A percentile compares a stretch with the other conserved stretches of the same genome.
phyloP scores from a whole-genome alignment of 2,888 invertebrate genomes.

The Euspilapteryx auroguttella region DNA sequence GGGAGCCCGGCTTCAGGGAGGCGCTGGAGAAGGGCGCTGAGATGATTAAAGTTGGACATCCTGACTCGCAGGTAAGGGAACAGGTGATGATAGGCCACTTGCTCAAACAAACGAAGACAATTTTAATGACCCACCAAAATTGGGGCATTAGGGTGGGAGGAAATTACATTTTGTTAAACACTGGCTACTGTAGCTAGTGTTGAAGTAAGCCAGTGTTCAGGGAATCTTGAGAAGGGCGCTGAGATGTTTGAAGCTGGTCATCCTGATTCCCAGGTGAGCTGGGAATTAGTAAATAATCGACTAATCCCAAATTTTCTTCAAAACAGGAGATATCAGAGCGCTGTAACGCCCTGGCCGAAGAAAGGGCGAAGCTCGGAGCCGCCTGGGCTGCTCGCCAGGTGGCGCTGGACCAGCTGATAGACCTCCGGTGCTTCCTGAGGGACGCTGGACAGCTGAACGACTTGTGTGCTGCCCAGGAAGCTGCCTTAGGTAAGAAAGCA shows the following conservation, averaged over 20 bases:
- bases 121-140: too few species aligned
- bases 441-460: constrained; percentile 93
- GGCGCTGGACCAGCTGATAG: constrained; percentile 86
- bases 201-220: neutral
- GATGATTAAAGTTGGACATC: neutral
- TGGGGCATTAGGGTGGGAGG: too few species aligned
- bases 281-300: too few species aligned
- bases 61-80: neutral
- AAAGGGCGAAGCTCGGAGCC: constrained; percentile 75
- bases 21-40: neutral
- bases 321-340: constrained; percentile 80
- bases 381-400: constrained; percentile 91
- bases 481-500: constrained; percentile 56
- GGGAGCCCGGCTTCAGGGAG: neutral
- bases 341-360: constrained; percentile 75
- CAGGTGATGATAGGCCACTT: neutral
- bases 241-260: neutral
- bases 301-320: neutral
- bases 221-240: neutral
- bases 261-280: neutral
- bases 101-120: neutral
- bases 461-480: constrained; percentile 85
- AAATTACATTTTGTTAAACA: too few species aligned
- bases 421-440: constrained; percentile 90
- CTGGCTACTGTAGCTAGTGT: too few species aligned